Percentiles rank a stretch among this genome's conserved stretches.
Conservation (phyloP, 2,888 invertebrate genomes). For the Athalia cordata region DNA sequence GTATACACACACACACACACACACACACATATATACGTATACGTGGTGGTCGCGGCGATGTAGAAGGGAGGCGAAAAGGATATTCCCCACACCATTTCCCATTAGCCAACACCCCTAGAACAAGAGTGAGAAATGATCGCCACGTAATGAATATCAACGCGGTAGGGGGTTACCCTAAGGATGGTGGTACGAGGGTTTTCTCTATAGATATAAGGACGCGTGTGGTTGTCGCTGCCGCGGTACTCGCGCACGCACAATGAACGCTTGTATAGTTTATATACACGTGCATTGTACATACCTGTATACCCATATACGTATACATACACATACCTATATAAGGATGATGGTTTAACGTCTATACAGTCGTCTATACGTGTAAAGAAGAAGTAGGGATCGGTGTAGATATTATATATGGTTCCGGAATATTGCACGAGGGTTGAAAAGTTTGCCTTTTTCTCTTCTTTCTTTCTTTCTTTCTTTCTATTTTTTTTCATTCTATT, state of each 20-base stretch:
- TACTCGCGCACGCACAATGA: not conserved
- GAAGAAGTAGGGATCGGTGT: not conserved
- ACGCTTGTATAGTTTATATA: not conserved
- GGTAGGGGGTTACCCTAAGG: conserved; percentile 49
- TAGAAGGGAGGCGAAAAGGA: not conserved
- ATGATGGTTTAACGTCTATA: not conserved
- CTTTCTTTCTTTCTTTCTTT: not conserved
- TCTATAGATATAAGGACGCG: conserved; percentile 51
- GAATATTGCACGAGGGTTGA: conserved; percentile 19
- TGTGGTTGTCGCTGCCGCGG: conserved; percentile 50
- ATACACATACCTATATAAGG: not conserved
- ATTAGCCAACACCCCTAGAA: conserved; percentile 59
- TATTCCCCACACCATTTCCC: conserved; percentile 51
- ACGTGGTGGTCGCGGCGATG: not conserved
- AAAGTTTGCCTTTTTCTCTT: not conserved
- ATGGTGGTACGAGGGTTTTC: not conserved
- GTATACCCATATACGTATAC: not conserved
- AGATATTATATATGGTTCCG: conserved; percentile 9
- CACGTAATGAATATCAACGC: conserved; percentile 68
- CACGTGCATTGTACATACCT: not conserved
- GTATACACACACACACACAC: too few species aligned
- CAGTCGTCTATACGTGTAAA: not conserved
- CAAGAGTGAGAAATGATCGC: conserved; percentile 68
- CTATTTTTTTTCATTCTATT: too few species aligned
- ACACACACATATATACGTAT: not conserved